These are phyloP conservation scores for Dolichoris vasculosae DNA, from an alignment of 1,140 invertebrate species.

Conservation along the genomic window DNA sequence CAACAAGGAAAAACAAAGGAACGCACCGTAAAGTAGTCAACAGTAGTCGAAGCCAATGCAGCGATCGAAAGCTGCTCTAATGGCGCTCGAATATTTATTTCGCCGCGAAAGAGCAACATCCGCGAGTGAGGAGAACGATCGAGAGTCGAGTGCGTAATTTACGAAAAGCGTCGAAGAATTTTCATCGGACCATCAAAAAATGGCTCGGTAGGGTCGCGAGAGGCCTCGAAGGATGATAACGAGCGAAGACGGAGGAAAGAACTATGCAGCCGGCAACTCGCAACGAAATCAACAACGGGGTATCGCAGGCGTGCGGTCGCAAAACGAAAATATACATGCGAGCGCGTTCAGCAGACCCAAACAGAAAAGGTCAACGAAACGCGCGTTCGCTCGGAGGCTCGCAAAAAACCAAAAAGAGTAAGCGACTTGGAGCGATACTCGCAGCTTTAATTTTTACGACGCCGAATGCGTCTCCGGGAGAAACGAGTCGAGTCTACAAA, in stretches of 20 bases:
- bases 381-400: not conserved
- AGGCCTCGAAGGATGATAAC: not conserved
- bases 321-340: conserved; percentile 19
- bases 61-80: no score
- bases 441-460: conserved; percentile 8
- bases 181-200: not conserved
- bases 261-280: not conserved
- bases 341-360: not conserved
- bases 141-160: not conserved
- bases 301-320: not conserved
- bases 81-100: no score
- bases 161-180: conserved; percentile 15
- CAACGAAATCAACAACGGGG: not conserved
- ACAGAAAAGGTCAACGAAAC: conserved; percentile 22
- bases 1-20: no score
- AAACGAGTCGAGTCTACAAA: not conserved
- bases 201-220: not conserved
- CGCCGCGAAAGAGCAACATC: no score
- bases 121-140: not conserved
- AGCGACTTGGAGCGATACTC: not conserved
- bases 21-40: no score
- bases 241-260: not conserved
- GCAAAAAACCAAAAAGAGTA: not conserved
- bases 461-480: not conserved
- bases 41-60: no score